Evolutionary conservation across 2,113 vertebrate species (phyloP), one percentile per base, ranked within the genome.

Genomic region (Anguilla japonica): DNA sequence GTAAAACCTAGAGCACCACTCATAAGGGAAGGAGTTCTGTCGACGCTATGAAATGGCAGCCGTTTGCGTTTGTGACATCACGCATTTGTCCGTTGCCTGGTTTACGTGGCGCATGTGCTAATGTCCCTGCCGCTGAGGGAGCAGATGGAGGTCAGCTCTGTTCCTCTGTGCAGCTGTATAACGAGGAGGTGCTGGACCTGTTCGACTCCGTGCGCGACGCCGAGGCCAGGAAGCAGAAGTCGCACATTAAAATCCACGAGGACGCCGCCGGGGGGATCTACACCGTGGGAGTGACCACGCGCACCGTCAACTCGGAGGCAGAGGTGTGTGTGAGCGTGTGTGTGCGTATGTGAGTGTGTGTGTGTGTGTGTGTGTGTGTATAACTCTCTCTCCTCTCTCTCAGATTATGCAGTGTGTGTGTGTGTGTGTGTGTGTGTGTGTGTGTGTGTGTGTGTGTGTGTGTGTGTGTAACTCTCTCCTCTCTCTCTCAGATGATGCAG

Each of bases 191-290:
- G 84, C 95, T 99, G 90, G 98, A 99, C 90, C 93, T 99, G 71
- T 99, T 99, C 88, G 98, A 99, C 91, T 96, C 97, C 0, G 97
- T 97, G 1, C 96, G 97, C 82, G 98, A 99, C 92, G 91, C 97
- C 18, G 98, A 99, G 93, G 94, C 96, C 83, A 96, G 97, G 92
- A 97, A 97, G 92, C 98, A 98, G 93, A 98, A 94, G 86, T 99
- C 98, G 56, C 97, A 97, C 91, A 97, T 99, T 91, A 97, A 94
- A 94, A 99, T 99, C 92, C 98, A 99, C 43, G 98, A 99, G 92
- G 98, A 99, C 91, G 97, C 98, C 82, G 94, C 91, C 0, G 98
- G 98, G 90, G 98, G 98, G 89, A 99, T 99, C 96, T 99, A 99
- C 91, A 99, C 98, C 14, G 97, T 99, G 79, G 98, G 98, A 0